phyloP scores from a whole-genome alignment of 2,797 vertebrate species.

The Lycodopsis pacificus region DNA sequence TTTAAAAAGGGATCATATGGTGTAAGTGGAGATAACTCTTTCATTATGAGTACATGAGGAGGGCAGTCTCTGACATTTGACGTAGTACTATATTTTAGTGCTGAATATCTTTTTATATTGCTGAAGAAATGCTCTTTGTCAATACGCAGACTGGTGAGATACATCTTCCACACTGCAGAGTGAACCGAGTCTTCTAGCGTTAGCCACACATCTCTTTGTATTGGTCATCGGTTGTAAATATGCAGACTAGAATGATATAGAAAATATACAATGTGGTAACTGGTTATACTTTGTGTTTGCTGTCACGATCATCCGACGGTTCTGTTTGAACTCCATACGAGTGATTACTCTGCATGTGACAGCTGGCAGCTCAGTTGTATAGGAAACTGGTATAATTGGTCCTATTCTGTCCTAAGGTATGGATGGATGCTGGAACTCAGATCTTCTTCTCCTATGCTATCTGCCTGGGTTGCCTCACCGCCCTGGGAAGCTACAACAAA shows the following conservation, averaged over 20 bases:
- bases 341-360: not conserved
- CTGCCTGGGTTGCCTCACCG: constrained; percentile 94
- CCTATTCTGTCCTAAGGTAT: constrained; percentile 84
- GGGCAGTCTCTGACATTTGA: not conserved
- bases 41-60: not conserved
- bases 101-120: not conserved
- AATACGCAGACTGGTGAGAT: not conserved
- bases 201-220: not conserved
- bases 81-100: too few relatives aligned
- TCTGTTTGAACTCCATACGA: not conserved
- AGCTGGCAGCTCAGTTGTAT: not conserved
- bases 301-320: too few relatives aligned
- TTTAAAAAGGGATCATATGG: not conserved
- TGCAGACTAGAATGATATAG: not conserved
- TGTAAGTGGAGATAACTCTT: not conserved
- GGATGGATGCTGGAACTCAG: constrained; percentile 99
- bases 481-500: constrained; percentile 97
- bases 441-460: constrained; percentile 98
- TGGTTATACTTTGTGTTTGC: not conserved
- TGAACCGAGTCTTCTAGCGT: not conserved
- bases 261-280: not conserved
- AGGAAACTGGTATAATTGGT: not conserved
- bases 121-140: not conserved
- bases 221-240: not conserved
- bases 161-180: not conserved